Evolutionary conservation across 2,113 vertebrate species (phyloP).

Genomic region (Xiphophorus maculatus): DNA sequence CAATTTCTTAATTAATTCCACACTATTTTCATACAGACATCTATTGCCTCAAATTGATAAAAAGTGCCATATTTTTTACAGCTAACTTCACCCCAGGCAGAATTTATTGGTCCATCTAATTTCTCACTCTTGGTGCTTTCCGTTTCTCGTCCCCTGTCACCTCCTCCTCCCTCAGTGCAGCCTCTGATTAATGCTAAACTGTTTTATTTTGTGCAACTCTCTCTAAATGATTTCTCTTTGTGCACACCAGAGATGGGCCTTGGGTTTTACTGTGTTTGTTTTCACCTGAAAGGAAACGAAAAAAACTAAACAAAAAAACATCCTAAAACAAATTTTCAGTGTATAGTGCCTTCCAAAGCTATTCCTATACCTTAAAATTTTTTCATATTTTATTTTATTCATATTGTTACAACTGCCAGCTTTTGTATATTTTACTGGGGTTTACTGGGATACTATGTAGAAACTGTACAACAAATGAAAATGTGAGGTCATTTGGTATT

Average conservation of each 20-base stretch:
- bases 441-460: neutral
- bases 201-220: conserved; percentile 31
- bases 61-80: conserved; percentile 39
- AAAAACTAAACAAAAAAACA: conserved; percentile 57
- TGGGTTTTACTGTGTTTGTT: conserved; percentile 34
- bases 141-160: conserved; percentile 26
- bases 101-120: conserved; percentile 48
- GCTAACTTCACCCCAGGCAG: conserved; percentile 27
- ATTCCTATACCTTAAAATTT: neutral
- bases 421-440: neutral
- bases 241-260: neutral
- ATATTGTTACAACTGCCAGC: neutral
- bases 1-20: conserved; percentile 51
- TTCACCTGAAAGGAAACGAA: conserved; percentile 27
- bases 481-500: neutral
- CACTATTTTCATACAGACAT: conserved; percentile 55
- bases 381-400: neutral
- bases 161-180: conserved; percentile 15
- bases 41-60: conserved; percentile 40
- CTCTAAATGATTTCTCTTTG: conserved; percentile 11
- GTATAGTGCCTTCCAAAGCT: neutral
- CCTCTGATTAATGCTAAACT: conserved; percentile 37
- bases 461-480: neutral
- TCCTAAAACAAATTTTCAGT: neutral
- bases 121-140: conserved; percentile 26